These are phyloP conservation scores for Calycopis cecrops DNA, from an alignment of 1,140 invertebrate genomes.

Conservation along the genomic window DNA sequence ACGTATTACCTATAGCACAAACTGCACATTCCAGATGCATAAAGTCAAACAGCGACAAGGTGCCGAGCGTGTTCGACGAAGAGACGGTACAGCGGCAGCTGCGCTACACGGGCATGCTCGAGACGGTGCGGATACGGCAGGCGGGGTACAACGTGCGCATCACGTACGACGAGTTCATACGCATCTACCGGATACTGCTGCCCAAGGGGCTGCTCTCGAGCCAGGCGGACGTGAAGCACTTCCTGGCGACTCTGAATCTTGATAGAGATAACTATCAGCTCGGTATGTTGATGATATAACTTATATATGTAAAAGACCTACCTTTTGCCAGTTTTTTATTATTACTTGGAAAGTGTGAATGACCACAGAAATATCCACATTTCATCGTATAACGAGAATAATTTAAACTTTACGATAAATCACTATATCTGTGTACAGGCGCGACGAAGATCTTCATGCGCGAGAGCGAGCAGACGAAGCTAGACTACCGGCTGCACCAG, in stretches of 20 bases:
- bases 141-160: conserved; percentile 96
- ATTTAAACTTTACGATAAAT: neutral
- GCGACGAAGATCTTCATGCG: conserved; percentile 93
- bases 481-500: conserved; percentile 94
- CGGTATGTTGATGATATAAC: conserved; percentile 72
- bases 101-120: conserved; percentile 96
- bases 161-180: conserved; percentile 95
- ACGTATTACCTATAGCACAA: neutral
- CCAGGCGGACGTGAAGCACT: conserved; percentile 86
- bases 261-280: conserved; percentile 94
- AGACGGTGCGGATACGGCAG: conserved; percentile 95
- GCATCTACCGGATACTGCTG: conserved; percentile 91
- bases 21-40: conserved; percentile 80
- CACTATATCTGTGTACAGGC: conserved; percentile 43
- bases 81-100: conserved; percentile 93
- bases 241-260: conserved; percentile 86
- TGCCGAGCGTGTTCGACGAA: conserved; percentile 94
- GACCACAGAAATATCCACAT: no score
- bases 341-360: no score
- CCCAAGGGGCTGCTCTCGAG: conserved; percentile 90
- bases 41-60: conserved; percentile 95
- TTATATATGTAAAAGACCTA: no score
- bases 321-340: no score
- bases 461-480: conserved; percentile 94
- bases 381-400: no score